phyloP scores from a whole-genome alignment of 2,113 vertebrate species.

The Hassar affinis region DNA sequence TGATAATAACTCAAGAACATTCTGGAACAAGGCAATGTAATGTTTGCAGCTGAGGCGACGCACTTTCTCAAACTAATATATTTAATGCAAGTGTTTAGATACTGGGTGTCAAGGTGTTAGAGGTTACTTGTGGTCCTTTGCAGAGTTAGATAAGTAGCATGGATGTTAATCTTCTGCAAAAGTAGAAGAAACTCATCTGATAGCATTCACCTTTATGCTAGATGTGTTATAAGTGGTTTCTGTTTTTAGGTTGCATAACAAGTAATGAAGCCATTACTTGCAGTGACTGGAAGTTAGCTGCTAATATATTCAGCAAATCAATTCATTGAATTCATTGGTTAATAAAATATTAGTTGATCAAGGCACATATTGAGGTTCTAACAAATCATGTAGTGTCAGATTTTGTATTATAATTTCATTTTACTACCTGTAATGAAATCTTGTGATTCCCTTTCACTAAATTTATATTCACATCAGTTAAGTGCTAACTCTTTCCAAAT shows the following conservation, averaged over 20 bases:
- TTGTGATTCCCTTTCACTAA: background rate
- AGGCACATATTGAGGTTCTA: background rate
- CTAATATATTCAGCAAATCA: background rate
- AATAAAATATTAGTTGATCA: background rate
- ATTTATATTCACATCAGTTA: constrained; percentile 10
- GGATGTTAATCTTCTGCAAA: background rate
- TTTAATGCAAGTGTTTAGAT: constrained; percentile 7
- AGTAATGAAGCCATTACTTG: background rate
- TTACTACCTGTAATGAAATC: background rate
- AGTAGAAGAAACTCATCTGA: background rate
- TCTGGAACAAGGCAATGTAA: background rate
- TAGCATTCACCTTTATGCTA: background rate
- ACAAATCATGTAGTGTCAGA: background rate
- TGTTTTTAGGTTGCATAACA: background rate
- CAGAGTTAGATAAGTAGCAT: background rate
- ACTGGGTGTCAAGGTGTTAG: background rate
- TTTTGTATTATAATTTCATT: background rate
- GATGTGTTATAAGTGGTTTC: background rate
- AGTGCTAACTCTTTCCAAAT: background rate
- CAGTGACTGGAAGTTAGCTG: background rate
- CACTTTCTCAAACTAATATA: constrained; percentile 50
- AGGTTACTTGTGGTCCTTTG: background rate
- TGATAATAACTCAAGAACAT: background rate
- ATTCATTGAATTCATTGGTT: background rate
- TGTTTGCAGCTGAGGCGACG: constrained; percentile 41